Base-by-base conservation (phyloP, 2,113 vertebrate species). In the Bujurquina vittata region DNA sequence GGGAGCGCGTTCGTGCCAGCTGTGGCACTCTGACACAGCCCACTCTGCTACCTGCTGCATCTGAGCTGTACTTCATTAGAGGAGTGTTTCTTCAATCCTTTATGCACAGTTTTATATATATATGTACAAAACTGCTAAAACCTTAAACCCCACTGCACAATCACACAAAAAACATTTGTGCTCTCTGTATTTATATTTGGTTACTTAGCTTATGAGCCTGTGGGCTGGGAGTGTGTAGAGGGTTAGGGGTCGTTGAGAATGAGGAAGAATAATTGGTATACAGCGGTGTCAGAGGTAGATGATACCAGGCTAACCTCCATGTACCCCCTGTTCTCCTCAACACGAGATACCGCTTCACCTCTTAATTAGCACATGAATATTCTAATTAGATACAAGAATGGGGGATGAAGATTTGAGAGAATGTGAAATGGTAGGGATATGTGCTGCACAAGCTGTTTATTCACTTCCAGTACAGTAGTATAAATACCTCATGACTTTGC, bases 361-460 rank as follows among this genome's bases (percentile, higher is more conserved):
- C 89, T 94, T 96, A 96, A 96, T 97, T 96, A 96, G 95, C 87
- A 94, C 94, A 95, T 95, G 96, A 95, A 96, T 96, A 97, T 96
- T 96, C 95, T 93, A 97, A 97, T 97, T 95, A 97, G 96, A 89
- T 92, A 88, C 87, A 85, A 85, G 87, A 90, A 35, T 22, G 93
- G 86, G 75, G 94, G 95, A 94, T 92, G 94, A 96, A 94, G 93
- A 94, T 95, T 92, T 79, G 86, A 87, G 59, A 85, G 77, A 81
- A 89, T 20, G 58, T 75, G 62, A 55, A 92, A 61, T 12, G 33
- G 61, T 40, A 60, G 60, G 52, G 59, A 59, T 40, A 61, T 26
- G 20, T 58, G 29, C 9, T 75, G 29, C 15, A 11, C 52, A 31
- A 9, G 55, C 54, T 15, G 31, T 83, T 67, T 73, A 22, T 78